Evolutionary conservation across 1,140 invertebrate genomes (phyloP), one percentile per base, ranked within the genome.

Genomic region (Tachypleus tridentatus): DNA sequence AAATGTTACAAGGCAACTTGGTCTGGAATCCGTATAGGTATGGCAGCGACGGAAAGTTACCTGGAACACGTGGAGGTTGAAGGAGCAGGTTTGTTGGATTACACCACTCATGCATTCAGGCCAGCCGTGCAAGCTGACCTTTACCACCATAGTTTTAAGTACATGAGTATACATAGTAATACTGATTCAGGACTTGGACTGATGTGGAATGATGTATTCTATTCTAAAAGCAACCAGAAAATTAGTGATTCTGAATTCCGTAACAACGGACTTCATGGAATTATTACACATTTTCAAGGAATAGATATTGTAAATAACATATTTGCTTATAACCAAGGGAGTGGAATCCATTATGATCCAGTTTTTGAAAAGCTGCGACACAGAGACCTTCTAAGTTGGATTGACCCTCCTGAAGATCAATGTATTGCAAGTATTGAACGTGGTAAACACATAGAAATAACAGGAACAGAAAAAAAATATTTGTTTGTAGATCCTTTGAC

Each of bases 121-220:
- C 89, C 75, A 78, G 97, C 95, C 0, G 76, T 99, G 3, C 93
- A 97, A 80, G 89, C 98, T 64, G 97, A 99, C 77, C 96, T 98
- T 77, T 90, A 93, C 61, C 84, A 89, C 62, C 94, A 98, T 74
- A 87, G 89, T 49, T 80, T 98, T 67, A 87, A 93, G 73, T 88
- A 88, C 69, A 83, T 96, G 4, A 83, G 83, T 70, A 79, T 96
- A 3, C 77, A 82, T 0, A 84, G 91, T 70, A 96, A 94, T 76
- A 83, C 87, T 50, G 86, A 91, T 73, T 90, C 94, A 75, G 93
- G 93, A 0, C 75, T 96, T 10, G 91, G 91, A 9, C 82, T 96
- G 52, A 77, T 93, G 29, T 95, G 93, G 74, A 90, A 90, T 1
- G 89, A 95, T 76, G 84, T 94, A 52, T 93, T 89, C 76, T 86